Base-by-base conservation (phyloP, 2,113 vertebrate species). In the Oncorhynchus tshawytscha region DNA sequence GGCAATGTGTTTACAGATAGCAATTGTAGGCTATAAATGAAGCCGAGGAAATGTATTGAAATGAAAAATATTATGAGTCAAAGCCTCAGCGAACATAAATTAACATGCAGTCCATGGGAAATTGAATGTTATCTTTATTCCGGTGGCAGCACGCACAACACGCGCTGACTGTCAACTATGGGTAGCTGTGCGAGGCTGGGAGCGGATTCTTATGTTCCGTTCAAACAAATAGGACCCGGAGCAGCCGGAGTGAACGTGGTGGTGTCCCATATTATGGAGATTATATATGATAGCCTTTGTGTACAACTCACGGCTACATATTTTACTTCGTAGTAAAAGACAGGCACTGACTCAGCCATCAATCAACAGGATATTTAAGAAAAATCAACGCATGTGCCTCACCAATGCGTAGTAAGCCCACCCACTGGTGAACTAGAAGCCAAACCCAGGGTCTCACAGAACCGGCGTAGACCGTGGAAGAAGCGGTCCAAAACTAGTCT, bases 371-470 rank as follows among this genome's bases (percentile, higher is more conserved):
- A 69, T 72, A 70, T 67, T 49, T 74, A 24, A 65, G 72, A 59
- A 66, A 70, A 72, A 31, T 54, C 67, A 67, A 54, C 74, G 7
- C 49, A 69, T 49, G 67, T 39, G 39, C 69, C 75, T 64, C 60
- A 87, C 83, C 78, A 70, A 73, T 84, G 69, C 79, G 70, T 62
- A 80, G 70, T 62, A 80, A 88, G 83, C 87, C 90, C 87, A 85
- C 86, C 87, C 91, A 81, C 78, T 81, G 49, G 79, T 75, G 79
- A 84, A 86, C 74, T 69, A 77, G 66, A 84, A 75, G 72, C 18
- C 79, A 60, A 65, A 69, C 78, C 74, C 57, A 57, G 59, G 79
- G 62, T 82, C 83, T 78, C 79, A 22, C 57, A 69, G 66, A 80
- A 71, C 79, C 51, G 72, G 72, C 59, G 77, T 78, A 70, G 75